Evolutionary conservation across 1,140 invertebrate genomes (phyloP).

Genomic region (Apocrypta bakeri): DNA sequence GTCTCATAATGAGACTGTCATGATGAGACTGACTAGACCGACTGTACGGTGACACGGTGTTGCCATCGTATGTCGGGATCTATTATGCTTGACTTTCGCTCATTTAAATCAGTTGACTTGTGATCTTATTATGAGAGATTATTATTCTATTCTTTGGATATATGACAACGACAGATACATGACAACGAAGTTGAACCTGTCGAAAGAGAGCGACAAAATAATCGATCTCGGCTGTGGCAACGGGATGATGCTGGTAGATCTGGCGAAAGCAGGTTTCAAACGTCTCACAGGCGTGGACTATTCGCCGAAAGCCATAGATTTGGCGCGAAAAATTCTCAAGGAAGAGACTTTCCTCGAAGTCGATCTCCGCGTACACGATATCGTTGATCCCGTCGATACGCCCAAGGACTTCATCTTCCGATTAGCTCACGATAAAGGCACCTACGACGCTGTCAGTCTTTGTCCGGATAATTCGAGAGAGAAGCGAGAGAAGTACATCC

Average conservation of each 20-base stretch:
- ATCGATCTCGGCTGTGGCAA: constrained; percentile 92
- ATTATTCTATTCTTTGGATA: too few relatives aligned
- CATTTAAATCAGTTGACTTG: too few relatives aligned
- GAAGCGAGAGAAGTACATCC: constrained; percentile 81
- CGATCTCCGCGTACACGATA: constrained; percentile 78
- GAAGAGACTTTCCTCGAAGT: constrained; percentile 74
- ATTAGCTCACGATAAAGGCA: constrained; percentile 91
- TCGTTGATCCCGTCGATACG: constrained; percentile 67
- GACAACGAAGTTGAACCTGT: constrained; percentile 56
- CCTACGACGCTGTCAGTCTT: constrained; percentile 93
- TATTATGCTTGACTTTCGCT: too few relatives aligned
- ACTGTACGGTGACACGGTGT: too few relatives aligned
- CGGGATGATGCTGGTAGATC: constrained; percentile 86
- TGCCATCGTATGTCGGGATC: too few relatives aligned
- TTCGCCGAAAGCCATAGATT: constrained; percentile 83
- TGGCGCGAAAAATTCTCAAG: constrained; percentile 81
- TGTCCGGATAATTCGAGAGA: constrained; percentile 80
- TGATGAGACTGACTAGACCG: too few relatives aligned
- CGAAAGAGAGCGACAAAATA: constrained; percentile 72
- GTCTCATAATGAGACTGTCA: too few relatives aligned
- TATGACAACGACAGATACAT: too few relatives aligned
- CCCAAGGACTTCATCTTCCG: constrained; percentile 78
- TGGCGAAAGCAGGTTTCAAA: constrained; percentile 84
- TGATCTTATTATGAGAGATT: too few relatives aligned
- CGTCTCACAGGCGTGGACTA: constrained; percentile 90